These are phyloP conservation scores for Clarias gariepinus DNA, from an alignment of 2,113 vertebrate genomes.

Conservation along the genomic window DNA sequence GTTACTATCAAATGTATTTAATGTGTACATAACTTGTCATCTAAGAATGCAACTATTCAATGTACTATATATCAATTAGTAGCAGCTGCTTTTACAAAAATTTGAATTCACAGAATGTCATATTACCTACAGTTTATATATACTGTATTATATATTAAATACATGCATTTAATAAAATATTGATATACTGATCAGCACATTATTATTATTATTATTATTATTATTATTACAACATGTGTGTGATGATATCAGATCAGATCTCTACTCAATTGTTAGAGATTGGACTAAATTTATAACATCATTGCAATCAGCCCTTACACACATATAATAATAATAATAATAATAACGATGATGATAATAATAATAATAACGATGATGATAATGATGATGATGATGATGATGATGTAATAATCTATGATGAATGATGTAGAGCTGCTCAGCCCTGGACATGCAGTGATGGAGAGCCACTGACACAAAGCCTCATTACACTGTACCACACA, in stretches of 20 bases:
- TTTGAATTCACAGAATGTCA: no score
- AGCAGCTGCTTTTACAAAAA: no score
- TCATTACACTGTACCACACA: not conserved
- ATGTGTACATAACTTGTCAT: not conserved
- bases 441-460: not conserved
- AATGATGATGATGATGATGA: no score
- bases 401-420: no score
- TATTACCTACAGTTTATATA: no score
- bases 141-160: no score
- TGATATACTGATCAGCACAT: not conserved
- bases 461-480: not conserved
- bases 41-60: not conserved
- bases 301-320: not conserved
- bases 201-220: no score
- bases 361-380: no score
- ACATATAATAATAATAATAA: not conserved
- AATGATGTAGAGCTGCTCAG: not conserved
- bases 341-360: no score
- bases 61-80: not conserved
- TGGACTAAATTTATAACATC: not conserved
- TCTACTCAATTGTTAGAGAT: not conserved
- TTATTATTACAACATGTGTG: not conserved
- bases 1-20: not conserved
- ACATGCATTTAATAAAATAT: not conserved
- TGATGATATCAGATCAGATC: not conserved